Evolutionary conservation across 2,888 invertebrate species (phyloP), one percentile per base, ranked within the genome.

Genomic region (Tuta absoluta): DNA sequence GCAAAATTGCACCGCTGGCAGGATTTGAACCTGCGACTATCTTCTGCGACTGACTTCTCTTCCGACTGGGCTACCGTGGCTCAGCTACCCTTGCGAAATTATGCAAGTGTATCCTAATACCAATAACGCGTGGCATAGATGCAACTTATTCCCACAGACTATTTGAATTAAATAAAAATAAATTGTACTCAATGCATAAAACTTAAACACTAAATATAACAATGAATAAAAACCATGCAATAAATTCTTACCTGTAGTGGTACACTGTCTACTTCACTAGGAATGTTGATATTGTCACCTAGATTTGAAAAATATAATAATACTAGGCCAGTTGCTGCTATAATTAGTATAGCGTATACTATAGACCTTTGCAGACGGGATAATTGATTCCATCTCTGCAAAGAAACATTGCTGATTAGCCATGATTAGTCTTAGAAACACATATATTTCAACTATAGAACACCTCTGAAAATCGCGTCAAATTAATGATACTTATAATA

Each of bases 311-410:
- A 82, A 71, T 93, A 93, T 65, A 95, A 81, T 73, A 94, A 90
- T 73, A 94, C 93, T 72, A 95, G 84, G 68, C 94, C 81, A 62
- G 94, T 93, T 69, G 94, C 84, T 69, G 93, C 82, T 68, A 94
- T 78, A 59, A 94, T 81, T 67, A 94, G 70, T 66, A 93, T 77
- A 72, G 95, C 93, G 76, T 95, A 95, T 62, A 95, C 92, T 72
- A 96, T 89, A 76, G 95, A 96, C 70, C 95, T 93, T 82, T 97
- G 97, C 77, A 97, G 93, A 73, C 97, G 93, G 19, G 97, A 97
- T 65, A 97, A 87, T 72, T 95, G 95, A 84, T 97, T 97, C 97
- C 97, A 97, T 89, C 94, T 93, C 97, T 97, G 86, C 63, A 94
- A 94, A 63, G 64, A 58, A 53, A 62, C 10, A 33, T 83, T 95